Base-by-base conservation (phyloP, 2,113 vertebrate species). In the Microtus oregoni region DNA sequence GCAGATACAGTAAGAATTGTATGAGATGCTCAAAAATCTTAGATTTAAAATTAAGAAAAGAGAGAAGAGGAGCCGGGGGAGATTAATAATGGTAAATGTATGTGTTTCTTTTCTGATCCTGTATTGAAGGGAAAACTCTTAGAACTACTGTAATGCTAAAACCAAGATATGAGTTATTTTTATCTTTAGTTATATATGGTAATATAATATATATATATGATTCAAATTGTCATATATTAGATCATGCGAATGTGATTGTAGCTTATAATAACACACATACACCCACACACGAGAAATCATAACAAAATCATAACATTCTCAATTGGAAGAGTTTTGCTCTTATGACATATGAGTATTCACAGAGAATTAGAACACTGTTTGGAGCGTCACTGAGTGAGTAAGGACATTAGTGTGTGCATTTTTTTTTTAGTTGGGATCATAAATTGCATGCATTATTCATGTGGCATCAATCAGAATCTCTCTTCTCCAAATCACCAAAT, bases 391-490 rank as follows among this genome's bases (percentile, higher is more conserved):
- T 47, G 95, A 89, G 65, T 35, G 52, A 96, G 52, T 14, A 26
- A 22, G 20, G 63, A 13, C 55, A 86, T 5, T 26, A 85, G 85
- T 24, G 50, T 72, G 75, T 91, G 50, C 0, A 86, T 94, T 55
- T 92, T 14, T 92, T 14, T 70, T 70, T 41, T 95, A 75, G 8
- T 82, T 93, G 35, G 52, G 4, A 89, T 98, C 11, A 61, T 79
- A 95, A 30, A 86, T 47, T 32, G 41, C 55, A 90, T 67, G 38
- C 26, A 95, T 90, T 88, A 58, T 96, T 95, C 76, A 78, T 95
- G 68, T 15, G 41, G 52, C 41, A 41, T 3, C 41, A 85, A 65
- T 77, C 79, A 90, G 6, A 77, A 19, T 63, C 63, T 20, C 19
- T 10, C n/a, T 9, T 19, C 8, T 8, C 35, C 35, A 73, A 73